Evolutionary conservation across 2,888 invertebrate genomes (phyloP).

Genomic region (Cantharis rufa): DNA sequence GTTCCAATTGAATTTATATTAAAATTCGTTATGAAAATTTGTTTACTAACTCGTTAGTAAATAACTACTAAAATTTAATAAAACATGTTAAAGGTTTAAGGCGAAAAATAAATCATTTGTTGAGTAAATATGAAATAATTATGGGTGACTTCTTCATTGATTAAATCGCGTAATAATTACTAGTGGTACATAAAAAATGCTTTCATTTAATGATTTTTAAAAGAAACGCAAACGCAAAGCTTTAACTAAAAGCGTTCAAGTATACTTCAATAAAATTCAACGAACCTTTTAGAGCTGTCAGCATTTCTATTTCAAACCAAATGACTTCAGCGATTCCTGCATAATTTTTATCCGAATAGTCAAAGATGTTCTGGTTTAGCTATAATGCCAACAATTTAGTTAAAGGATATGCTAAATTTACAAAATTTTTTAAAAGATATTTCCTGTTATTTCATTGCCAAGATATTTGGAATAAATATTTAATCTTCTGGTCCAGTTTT

Average conservation of each 20-base stretch:
- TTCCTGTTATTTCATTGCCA: not conserved
- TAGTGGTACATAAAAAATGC: slow-evolving; percentile 1
- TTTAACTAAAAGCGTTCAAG: slow-evolving; percentile 3
- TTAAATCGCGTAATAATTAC: not conserved
- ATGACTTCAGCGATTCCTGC: slow-evolving; percentile 11
- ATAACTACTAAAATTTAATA: too few species aligned
- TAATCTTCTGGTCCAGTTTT: not conserved
- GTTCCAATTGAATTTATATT: too few species aligned
- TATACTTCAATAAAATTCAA: slow-evolving; percentile 12
- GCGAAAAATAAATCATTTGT: not conserved
- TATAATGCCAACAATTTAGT: not conserved
- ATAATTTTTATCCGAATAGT: slow-evolving; percentile 11
- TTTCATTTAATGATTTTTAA: not conserved
- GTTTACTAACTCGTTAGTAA: too few species aligned
- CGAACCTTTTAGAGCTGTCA: slow-evolving; percentile 8
- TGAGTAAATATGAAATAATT: not conserved
- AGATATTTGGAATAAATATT: not conserved
- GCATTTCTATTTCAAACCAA: slow-evolving; percentile 16
- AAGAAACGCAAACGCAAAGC: not conserved
- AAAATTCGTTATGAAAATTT: too few species aligned
- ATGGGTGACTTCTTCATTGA: not conserved
- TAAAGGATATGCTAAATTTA: not conserved
- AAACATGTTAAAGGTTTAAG: not conserved
- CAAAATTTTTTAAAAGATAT: not conserved
- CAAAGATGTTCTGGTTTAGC: slow-evolving; percentile 4